Evolutionary conservation across 2,888 invertebrate genomes (phyloP), one percentile per base, ranked within the genome.

Genomic region (Lamellibrachia columna): DNA sequence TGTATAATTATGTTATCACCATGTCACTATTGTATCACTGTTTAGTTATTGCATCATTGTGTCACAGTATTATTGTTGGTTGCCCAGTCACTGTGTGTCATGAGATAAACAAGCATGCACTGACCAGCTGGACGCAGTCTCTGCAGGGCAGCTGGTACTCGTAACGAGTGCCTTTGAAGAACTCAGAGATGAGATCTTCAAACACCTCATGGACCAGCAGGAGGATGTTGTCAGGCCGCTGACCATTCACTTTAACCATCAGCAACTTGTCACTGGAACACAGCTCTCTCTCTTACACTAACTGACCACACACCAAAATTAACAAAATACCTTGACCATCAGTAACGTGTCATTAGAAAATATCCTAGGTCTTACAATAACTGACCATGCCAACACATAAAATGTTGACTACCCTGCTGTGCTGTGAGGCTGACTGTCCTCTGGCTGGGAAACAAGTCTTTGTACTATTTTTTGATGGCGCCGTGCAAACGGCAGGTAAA

Each of bases 151-250:
- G 94, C 75, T 94, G 94, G 94, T 95, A 96, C 92, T 96, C 96
- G 93, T 96, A 96, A 28, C 94, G 94, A 15, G 96, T 96, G 11
- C 96, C 96, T 92, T 95, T 93, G 94, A 96, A 96, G 7, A 96
- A 96, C 93, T 96, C 96, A 2, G 94, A 93, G 52, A 96, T 96
- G 92, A 96, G 94, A 15, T 95, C 94, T 93, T 96, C 96, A 90
- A 96, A 94, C 53, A 96, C 96, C 94, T 96, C 96, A 94, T 96
- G 96, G 9, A 96, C 95, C 55, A 96, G 93, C 93, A 96, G 95
- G n/a, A 96, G 93, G 11, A 96, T 95, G 93, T 96, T 96, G 94
- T 96, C 96, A 90, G 96, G 96, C 28, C 95, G 94, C 92, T 94
- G 95, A 7, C 96, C 96, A 91, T 95, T 94, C 6, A 95, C 96